Evolutionary conservation across 2,888 invertebrate genomes (phyloP).

Genomic region (Chydorus sphaericus): DNA sequence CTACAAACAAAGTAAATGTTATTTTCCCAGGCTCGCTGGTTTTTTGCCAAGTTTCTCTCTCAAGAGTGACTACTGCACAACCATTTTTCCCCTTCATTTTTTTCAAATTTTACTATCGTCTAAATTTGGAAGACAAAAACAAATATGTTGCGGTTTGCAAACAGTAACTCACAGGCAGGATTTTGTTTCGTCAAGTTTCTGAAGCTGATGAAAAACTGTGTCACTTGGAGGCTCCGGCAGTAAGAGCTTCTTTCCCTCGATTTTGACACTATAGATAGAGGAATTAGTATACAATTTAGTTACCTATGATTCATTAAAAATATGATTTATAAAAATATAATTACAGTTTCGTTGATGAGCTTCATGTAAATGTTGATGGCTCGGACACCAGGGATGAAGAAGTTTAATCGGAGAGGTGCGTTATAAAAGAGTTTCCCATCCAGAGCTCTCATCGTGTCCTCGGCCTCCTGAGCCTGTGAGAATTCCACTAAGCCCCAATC

Average conservation of each 20-base stretch:
- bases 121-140: no score
- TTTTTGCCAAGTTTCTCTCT: no score
- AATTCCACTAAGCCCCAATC: conserved; percentile 39
- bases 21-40: no score
- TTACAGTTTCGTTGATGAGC: conserved; percentile 30
- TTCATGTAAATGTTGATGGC: conserved; percentile 37
- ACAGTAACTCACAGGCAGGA: conserved; percentile 31
- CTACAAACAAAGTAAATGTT: no score
- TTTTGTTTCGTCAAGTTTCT: conserved; percentile 34
- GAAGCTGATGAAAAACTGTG: conserved; percentile 31
- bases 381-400: conserved; percentile 36
- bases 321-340: neutral
- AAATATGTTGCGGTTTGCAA: no score
- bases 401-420: conserved; percentile 32
- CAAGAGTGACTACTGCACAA: no score
- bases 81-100: neutral
- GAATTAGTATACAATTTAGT: neutral
- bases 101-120: neutral
- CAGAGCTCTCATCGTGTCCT: conserved; percentile 27
- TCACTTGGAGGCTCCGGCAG: conserved; percentile 32
- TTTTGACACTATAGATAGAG: conserved; percentile 21
- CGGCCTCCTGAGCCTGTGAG: conserved; percentile 29
- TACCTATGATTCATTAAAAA: neutral
- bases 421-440: conserved; percentile 30
- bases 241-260: conserved; percentile 27